phyloP scores from a whole-genome alignment of 2,113 vertebrate species.

The Barbus barbus region DNA sequence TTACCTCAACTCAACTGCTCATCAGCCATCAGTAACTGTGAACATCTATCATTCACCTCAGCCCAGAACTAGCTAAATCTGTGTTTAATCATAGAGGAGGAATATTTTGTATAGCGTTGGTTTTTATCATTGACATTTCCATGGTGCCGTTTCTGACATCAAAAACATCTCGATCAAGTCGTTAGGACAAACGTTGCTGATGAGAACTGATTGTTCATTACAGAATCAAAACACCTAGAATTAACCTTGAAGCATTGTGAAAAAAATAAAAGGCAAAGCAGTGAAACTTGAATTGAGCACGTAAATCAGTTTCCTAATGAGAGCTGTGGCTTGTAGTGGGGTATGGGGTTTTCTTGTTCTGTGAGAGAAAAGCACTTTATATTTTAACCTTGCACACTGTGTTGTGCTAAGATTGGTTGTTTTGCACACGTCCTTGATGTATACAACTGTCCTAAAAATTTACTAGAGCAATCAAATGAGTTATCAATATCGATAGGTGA shows the following conservation, averaged over 20 bases:
- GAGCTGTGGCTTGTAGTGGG: constrained; percentile 32
- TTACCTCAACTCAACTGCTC: constrained; percentile 67
- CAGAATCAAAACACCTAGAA: background rate
- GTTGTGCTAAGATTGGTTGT: constrained; percentile 22
- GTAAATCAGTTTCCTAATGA: constrained; percentile 46
- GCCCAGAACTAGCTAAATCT: constrained; percentile 35
- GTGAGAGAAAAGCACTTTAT: constrained; percentile 52
- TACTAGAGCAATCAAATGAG: background rate
- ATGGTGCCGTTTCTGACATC: constrained; percentile 64
- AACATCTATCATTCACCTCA: constrained; percentile 28
- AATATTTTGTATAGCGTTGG: constrained; percentile 65
- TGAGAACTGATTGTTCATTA: constrained; percentile 16
- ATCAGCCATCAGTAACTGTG: constrained; percentile 46
- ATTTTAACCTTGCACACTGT: constrained; percentile 22
- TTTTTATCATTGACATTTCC: constrained; percentile 59
- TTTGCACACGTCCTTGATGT: background rate
- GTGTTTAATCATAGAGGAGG: constrained; percentile 69
- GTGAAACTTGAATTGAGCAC: constrained; percentile 48
- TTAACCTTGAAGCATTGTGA: constrained; percentile 20
- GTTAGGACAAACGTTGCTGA: constrained; percentile 28
- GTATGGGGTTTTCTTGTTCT: background rate
- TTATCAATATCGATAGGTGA: background rate
- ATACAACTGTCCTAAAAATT: background rate
- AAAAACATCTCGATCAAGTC: constrained; percentile 56
- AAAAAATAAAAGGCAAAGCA: constrained; percentile 38